phyloP scores from a whole-genome alignment of 1,140 invertebrate species.

The Heliconius eleuchia region DNA sequence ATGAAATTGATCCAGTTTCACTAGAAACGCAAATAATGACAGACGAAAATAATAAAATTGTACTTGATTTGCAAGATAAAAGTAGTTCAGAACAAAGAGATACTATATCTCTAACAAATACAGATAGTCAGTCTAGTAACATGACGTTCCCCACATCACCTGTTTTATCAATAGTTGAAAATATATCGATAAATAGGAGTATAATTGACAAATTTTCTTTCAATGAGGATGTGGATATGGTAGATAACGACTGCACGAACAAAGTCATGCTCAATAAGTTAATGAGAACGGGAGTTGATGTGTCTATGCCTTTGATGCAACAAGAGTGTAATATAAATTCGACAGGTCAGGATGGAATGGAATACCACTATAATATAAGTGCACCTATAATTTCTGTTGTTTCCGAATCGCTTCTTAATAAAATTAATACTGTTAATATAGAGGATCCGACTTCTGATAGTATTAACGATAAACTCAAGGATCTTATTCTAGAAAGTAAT shows the following conservation, averaged over 20 bases:
- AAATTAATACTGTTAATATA: conserved; percentile 53
- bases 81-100: conserved; percentile 28
- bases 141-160: conserved; percentile 66
- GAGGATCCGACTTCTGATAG: conserved; percentile 55
- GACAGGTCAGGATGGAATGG: conserved; percentile 30
- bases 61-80: conserved; percentile 14
- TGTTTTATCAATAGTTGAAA: conserved; percentile 71
- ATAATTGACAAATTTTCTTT: conserved; percentile 41
- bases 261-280: conserved; percentile 47
- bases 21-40: conserved; percentile 18
- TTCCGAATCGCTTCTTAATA: conserved; percentile 57
- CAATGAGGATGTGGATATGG: conserved; percentile 34
- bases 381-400: conserved; percentile 34
- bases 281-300: conserved; percentile 47
- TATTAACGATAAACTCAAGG: conserved; percentile 52
- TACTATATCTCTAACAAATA: conserved; percentile 20
- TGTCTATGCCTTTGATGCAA: conserved; percentile 60
- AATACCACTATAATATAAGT: conserved; percentile 41
- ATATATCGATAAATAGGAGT: conserved; percentile 62
- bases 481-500: conserved; percentile 65
- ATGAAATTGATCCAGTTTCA: conserved; percentile 42
- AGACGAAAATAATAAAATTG: conserved; percentile 22
- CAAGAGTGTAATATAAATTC: conserved; percentile 50
- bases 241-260: conserved; percentile 26
- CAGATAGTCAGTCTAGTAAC: conserved; percentile 52